phyloP scores from a whole-genome alignment of 2,888 invertebrate genomes.

The Diarsia rubi region DNA sequence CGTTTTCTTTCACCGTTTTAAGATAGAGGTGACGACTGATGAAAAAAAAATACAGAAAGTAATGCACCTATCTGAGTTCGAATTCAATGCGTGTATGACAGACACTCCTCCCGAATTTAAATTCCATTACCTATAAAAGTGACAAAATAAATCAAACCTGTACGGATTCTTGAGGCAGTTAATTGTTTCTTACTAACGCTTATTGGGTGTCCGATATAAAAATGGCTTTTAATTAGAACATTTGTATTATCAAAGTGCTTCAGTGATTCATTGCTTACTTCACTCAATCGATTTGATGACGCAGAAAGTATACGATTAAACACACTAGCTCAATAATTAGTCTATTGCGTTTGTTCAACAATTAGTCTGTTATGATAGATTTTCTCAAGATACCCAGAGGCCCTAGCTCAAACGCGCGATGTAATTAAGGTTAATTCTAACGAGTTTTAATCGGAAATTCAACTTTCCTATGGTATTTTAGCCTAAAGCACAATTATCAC shows the following conservation, averaged over 20 bases:
- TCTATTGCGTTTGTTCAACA: not conserved
- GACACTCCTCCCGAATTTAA: not conserved
- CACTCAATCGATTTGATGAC: slow-evolving; percentile 54
- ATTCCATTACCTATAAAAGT: slow-evolving; percentile 4
- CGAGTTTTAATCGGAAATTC: not conserved
- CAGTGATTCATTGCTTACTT: slow-evolving; percentile 56
- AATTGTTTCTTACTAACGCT: slow-evolving; percentile 29
- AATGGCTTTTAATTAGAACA: slow-evolving; percentile 56
- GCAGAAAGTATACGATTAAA: slow-evolving; percentile 23
- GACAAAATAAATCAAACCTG: slow-evolving; percentile 51
- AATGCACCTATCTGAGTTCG: not conserved
- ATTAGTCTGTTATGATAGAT: slow-evolving; percentile 16
- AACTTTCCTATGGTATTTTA: not conserved
- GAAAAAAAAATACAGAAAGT: not conserved
- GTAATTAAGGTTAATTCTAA: not conserved
- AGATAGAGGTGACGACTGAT: not conserved
- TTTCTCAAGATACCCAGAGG: slow-evolving; percentile 29
- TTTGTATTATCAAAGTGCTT: slow-evolving; percentile 54
- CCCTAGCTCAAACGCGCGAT: not conserved
- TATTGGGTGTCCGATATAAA: slow-evolving; percentile 44
- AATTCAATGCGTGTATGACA: not conserved
- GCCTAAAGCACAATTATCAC: not conserved
- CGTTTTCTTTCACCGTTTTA: not conserved
- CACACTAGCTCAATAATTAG: slow-evolving; percentile 16
- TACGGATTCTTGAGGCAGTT: slow-evolving; percentile 17